phyloP scores from a whole-genome alignment of 2,888 invertebrate species.

The Ochropacha duplaris region DNA sequence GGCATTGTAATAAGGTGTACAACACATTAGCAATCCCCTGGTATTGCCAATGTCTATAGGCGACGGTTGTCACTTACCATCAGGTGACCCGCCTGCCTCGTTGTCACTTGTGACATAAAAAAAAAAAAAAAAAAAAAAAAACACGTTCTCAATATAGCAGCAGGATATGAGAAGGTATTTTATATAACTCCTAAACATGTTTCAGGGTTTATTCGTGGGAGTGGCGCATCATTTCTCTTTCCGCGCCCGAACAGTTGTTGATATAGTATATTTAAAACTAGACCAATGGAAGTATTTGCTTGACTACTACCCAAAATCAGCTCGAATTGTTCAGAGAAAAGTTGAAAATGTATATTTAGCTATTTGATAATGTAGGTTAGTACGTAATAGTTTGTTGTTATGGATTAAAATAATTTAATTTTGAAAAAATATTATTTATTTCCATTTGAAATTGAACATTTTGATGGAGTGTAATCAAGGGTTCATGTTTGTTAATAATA shows the following conservation, averaged over 20 bases:
- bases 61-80: no score
- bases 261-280: conserved; percentile 74
- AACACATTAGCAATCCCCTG: no score
- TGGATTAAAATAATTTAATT: conserved; percentile 11
- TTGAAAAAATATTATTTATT: neutral
- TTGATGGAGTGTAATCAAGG: neutral
- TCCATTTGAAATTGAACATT: neutral
- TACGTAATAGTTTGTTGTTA: conserved; percentile 3
- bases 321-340: conserved; percentile 66
- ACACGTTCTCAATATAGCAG: no score
- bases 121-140: no score
- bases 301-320: conserved; percentile 72
- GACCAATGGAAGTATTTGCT: conserved; percentile 79
- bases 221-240: conserved; percentile 81
- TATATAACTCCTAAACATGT: no score
- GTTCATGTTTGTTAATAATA: neutral
- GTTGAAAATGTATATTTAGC: conserved; percentile 76
- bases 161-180: no score
- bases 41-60: no score
- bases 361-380: conserved; percentile 38
- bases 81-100: no score
- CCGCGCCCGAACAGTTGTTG: conserved; percentile 76
- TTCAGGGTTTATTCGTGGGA: conserved; percentile 79
- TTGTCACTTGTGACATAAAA: no score
- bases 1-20: no score